These are phyloP conservation scores for Neocrepidodera transversa DNA, from an alignment of 2,888 invertebrate species.

Conservation along the genomic window DNA sequence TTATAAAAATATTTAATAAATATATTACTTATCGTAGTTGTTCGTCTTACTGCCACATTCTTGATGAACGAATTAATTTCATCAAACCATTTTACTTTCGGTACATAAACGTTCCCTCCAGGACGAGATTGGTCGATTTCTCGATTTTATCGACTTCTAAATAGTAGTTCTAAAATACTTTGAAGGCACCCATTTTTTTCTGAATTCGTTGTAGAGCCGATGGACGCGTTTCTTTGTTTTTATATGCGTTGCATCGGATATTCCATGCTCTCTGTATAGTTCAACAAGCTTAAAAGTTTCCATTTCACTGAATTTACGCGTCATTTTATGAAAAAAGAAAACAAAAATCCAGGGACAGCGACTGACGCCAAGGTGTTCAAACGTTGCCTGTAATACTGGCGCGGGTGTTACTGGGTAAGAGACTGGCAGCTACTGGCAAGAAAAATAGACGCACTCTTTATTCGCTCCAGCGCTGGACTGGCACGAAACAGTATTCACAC, in stretches of 20 bases:
- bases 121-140: too few relatives aligned
- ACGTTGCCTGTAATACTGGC: too few relatives aligned
- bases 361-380: too few relatives aligned
- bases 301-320: neutral
- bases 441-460: too few relatives aligned
- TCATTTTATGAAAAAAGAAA: neutral
- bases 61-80: slow-evolving; percentile 1
- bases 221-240: neutral
- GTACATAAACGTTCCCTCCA: too few relatives aligned
- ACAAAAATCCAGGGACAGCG: neutral
- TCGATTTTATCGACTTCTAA: too few relatives aligned
- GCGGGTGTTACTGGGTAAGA: slow-evolving; percentile 1
- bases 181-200: neutral
- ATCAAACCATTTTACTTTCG: slow-evolving; percentile 4
- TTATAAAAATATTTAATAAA: slow-evolving; percentile 4
- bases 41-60: slow-evolving; percentile 4
- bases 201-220: neutral
- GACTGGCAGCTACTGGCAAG: neutral
- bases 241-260: neutral
- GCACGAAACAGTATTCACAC: too few relatives aligned
- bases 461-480: too few relatives aligned
- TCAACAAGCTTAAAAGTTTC: slow-evolving; percentile 6
- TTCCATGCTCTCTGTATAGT: too few relatives aligned
- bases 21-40: too few relatives aligned
- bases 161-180: neutral